Conservation (phyloP, 2,888 invertebrate species). For the Zaprionus obscuricornis region DNA sequence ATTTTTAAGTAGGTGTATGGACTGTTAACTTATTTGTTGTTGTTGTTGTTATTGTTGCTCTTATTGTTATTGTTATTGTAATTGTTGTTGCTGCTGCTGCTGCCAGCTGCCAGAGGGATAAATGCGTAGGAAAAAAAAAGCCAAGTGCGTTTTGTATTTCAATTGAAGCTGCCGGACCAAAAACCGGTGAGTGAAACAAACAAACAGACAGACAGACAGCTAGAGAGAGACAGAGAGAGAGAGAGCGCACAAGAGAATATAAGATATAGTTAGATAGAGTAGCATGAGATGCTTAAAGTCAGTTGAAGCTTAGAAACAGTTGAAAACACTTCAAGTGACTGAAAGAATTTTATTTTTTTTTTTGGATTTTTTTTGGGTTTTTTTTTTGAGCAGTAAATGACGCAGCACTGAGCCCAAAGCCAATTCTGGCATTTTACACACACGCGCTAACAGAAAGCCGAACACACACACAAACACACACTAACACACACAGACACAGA, state of each 20-base stretch:
- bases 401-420: constrained; percentile 60
- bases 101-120: constrained; percentile 55
- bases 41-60: constrained; percentile 11
- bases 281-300: constrained; percentile 25
- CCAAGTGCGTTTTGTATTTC: constrained; percentile 64
- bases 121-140: constrained; percentile 31
- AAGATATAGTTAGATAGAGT: constrained; percentile 13
- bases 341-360: constrained; percentile 43
- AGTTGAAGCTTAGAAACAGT: constrained; percentile 7
- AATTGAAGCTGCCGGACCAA: constrained; percentile 49
- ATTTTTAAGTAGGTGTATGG: constrained; percentile 76
- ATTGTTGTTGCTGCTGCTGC: constrained; percentile 6
- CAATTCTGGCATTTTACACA: constrained; percentile 56
- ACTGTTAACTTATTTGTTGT: constrained; percentile 30
- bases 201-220: constrained; percentile 8
- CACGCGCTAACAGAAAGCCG: constrained; percentile 18
- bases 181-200: constrained; percentile 10
- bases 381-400: constrained; percentile 63
- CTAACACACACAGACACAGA: constrained; percentile 1
- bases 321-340: constrained; percentile 62
- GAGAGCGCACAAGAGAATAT: no score
- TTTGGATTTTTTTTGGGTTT: no score
- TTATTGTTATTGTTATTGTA: constrained; percentile 5
- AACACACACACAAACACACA: constrained; percentile 6
- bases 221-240: constrained; percentile 17